These are phyloP conservation scores for Sitodiplosis mosellana DNA, from an alignment of 1,140 invertebrate genomes.

Conservation along the genomic window DNA sequence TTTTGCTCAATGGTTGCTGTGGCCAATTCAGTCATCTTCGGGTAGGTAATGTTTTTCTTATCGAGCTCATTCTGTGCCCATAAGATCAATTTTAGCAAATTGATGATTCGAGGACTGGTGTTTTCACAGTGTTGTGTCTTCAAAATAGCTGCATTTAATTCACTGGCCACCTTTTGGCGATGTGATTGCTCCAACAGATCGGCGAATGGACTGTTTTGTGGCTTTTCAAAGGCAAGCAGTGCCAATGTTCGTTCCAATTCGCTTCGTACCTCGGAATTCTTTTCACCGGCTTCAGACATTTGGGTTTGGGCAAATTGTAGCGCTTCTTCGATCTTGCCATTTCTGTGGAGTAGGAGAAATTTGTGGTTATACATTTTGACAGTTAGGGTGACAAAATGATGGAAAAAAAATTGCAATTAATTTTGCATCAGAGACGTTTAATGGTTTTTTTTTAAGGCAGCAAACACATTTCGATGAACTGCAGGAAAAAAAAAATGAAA, in stretches of 20 bases:
- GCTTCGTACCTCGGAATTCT: conserved; percentile 55
- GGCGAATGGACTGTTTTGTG: conserved; percentile 83
- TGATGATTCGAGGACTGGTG: conserved; percentile 77
- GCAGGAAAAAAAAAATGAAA: neutral
- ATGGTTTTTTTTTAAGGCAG: neutral
- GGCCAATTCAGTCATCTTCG: conserved; percentile 78
- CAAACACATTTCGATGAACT: neutral
- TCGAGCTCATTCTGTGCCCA: conserved; percentile 93
- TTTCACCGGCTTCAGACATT: conserved; percentile 78
- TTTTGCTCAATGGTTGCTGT: conserved; percentile 54
- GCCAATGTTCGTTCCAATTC: conserved; percentile 79
- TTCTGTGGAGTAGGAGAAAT: conserved; percentile 12
- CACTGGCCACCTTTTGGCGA: conserved; percentile 91
- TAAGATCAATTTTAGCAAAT: conserved; percentile 76
- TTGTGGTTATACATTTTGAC: neutral
- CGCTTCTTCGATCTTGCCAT: conserved; percentile 83
- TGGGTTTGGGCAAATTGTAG: conserved; percentile 90
- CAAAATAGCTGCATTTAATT: conserved; percentile 89
- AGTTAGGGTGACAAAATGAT: neutral
- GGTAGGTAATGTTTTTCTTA: conserved; percentile 83
- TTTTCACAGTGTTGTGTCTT: conserved; percentile 78
- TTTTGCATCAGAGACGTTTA: too few relatives aligned
- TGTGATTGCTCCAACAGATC: conserved; percentile 85
- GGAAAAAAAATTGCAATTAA: too few relatives aligned
- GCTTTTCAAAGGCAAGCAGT: conserved; percentile 90